phyloP scores from a whole-genome alignment of 2,113 vertebrate genomes.

The Solenodon paradoxus region DNA sequence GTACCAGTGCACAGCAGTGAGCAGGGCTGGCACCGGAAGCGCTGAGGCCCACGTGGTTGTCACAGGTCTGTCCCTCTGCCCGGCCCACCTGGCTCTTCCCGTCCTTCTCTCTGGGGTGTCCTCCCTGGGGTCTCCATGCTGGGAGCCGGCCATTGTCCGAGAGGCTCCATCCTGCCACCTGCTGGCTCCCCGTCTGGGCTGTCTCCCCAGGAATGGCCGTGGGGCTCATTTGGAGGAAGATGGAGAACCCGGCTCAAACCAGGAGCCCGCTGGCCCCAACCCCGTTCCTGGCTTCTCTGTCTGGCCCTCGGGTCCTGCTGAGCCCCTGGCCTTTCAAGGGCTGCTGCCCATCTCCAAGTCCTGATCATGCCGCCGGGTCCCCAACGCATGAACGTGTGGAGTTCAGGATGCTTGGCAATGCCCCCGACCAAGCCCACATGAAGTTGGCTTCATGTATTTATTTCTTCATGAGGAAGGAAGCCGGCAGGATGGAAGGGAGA shows the following conservation, averaged over 20 bases:
- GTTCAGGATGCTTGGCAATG: not conserved
- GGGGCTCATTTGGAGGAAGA: not conserved
- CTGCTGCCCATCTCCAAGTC: rapidly evolving
- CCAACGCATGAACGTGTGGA: too few species aligned
- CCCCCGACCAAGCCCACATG: not conserved
- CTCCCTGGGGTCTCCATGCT: not conserved
- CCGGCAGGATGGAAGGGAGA: too few species aligned
- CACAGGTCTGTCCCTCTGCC: slow-evolving; percentile 84
- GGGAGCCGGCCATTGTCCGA: not conserved
- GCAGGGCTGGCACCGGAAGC: slow-evolving; percentile 83
- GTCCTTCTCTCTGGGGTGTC: not conserved
- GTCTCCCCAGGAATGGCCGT: not conserved
- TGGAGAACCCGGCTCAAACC: rapidly evolving
- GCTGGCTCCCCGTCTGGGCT: not conserved
- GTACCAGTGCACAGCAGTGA: slow-evolving; percentile 89
- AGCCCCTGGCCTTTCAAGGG: not conserved
- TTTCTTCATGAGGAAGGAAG: too few species aligned
- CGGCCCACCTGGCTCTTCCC: too few species aligned
- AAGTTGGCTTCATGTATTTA: not conserved
- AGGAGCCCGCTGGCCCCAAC: not conserved
- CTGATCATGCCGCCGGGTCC: too few species aligned
- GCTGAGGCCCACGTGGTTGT: slow-evolving; percentile 85
- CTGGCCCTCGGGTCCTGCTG: not conserved
- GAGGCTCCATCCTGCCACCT: rapidly evolving
- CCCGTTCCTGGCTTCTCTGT: not conserved